These are phyloP conservation scores for Patella depressa DNA, from an alignment of 2,888 invertebrate genomes.

Conservation along the genomic window DNA sequence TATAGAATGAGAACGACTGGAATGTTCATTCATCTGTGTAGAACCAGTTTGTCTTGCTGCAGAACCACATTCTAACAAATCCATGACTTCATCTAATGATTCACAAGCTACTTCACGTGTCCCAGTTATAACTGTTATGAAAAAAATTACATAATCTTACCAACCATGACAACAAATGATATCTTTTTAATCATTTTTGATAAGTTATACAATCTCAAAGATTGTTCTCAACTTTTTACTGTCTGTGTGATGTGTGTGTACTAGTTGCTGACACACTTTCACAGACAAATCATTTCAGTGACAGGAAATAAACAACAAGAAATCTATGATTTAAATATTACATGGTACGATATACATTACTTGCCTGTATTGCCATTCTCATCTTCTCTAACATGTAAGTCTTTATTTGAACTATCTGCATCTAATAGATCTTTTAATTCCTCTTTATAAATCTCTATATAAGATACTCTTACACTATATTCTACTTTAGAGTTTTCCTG, in stretches of 20 bases:
- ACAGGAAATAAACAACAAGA: too few species aligned
- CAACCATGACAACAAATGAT: too few species aligned
- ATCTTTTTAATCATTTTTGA: too few species aligned
- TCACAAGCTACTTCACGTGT: conserved; percentile 66
- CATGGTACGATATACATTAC: background rate
- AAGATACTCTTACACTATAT: conserved; percentile 67
- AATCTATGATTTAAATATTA: too few species aligned
- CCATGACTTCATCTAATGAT: conserved; percentile 69
- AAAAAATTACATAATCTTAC: background rate
- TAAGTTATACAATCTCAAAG: too few species aligned
- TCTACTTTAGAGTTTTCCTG: conserved; percentile 48
- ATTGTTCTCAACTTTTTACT: too few species aligned
- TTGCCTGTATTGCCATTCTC: conserved; percentile 69
- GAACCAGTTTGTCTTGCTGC: conserved; percentile 70
- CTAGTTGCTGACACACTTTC: too few species aligned
- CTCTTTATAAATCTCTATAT: conserved; percentile 71
- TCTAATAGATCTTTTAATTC: conserved; percentile 70
- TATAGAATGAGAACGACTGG: conserved; percentile 71
- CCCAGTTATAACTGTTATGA: conserved; percentile 67
- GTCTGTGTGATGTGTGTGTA: too few species aligned
- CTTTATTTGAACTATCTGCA: conserved; percentile 62
- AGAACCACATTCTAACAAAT: conserved; percentile 67
- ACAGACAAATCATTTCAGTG: too few species aligned
- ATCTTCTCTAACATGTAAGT: conserved; percentile 70
- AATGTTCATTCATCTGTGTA: conserved; percentile 72